Base-by-base conservation (phyloP, 37 sponge, comb jelly and placozoan species). In the Oscarella lobularis region DNA sequence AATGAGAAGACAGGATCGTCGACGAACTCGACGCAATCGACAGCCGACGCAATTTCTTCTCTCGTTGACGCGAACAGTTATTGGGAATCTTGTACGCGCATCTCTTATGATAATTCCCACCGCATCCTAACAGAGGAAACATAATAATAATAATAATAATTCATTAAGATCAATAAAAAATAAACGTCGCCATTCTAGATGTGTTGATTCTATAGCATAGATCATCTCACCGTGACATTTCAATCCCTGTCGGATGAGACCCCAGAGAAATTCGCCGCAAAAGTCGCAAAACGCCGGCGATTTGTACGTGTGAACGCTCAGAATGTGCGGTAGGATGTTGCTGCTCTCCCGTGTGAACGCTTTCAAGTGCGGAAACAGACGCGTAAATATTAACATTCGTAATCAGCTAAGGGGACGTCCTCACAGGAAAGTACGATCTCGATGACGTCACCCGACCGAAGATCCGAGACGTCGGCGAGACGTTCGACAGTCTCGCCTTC, bases 11-110 rank as follows among this genome's bases (percentile, higher is more conserved):
- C n/a, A n/a, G n/a, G n/a, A n/a, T n/a, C n/a, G n/a, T 48, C 20
- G 60, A 20, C 14, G 60, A 27, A 20, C 14, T 48, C 60, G 60
- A 27, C 20, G 60, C 60, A 20, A 20, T 20, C 60, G 20, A 9
- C 20, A 35, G 33, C 6, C 33, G 71, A 4, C 31, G 71, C 71
- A 5, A 4, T 5, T 30, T 68, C 33, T 68, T 32, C 31, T 68
- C 29, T 4, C 71, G 29, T 20, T 79, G 78, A 3, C 77, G 74
- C n/a, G 86, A 82, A 66, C 95, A 95, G 75, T 90, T 84, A 66
- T 90, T 90, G 70, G 91, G 91, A 1, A 89, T 80, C 29, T 82
- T 78, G 66, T 84, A 87, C 30, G 91, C 95, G 90, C 95, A 94
- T 29, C 85, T 70, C 81, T 94, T 94, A 78, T 94, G 95, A 39